Evolutionary conservation across 2,797 vertebrate species (phyloP).

Genomic region (Microcaecilia unicolor): DNA sequence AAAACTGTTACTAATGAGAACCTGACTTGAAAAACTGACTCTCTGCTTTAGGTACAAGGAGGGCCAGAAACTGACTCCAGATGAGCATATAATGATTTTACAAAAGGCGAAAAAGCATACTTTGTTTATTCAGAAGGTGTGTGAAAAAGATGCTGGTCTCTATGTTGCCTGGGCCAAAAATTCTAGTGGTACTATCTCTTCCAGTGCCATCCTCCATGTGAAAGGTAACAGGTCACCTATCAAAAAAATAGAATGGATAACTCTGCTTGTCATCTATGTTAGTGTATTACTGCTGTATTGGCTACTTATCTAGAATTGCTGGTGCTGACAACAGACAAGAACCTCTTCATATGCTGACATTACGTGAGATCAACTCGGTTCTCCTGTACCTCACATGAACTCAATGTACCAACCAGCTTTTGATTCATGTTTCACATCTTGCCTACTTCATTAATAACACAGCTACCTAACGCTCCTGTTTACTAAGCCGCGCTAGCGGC

Average conservation of each 20-base stretch:
- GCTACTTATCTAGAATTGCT: slow-evolving; percentile 44
- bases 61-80: slow-evolving; percentile 59
- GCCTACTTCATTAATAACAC: slow-evolving; percentile 10
- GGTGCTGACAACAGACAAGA: slow-evolving; percentile 2
- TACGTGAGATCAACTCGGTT: slow-evolving; percentile 1
- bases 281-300: slow-evolving; percentile 71
- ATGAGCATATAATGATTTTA: slow-evolving; percentile 54
- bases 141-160: slow-evolving; percentile 55
- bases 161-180: slow-evolving; percentile 56
- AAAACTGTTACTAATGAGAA: slow-evolving; percentile 7
- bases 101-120: slow-evolving; percentile 63
- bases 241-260: slow-evolving; percentile 50
- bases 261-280: slow-evolving; percentile 63
- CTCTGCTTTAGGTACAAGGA: slow-evolving; percentile 84
- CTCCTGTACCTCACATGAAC: slow-evolving; percentile 11
- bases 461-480: too few relatives aligned
- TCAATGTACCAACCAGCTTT: slow-evolving; percentile 2
- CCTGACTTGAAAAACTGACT: slow-evolving; percentile 66
- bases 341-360: slow-evolving; percentile 8
- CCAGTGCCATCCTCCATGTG: slow-evolving; percentile 57
- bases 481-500: too few relatives aligned
- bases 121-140: slow-evolving; percentile 61
- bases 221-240: slow-evolving; percentile 58
- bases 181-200: slow-evolving; percentile 51
- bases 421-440: not conserved